Evolutionary conservation across 30 jellyfish, hydroid and myxozoan genomes (phyloP).

Genomic region (Euphysa ruthae): DNA sequence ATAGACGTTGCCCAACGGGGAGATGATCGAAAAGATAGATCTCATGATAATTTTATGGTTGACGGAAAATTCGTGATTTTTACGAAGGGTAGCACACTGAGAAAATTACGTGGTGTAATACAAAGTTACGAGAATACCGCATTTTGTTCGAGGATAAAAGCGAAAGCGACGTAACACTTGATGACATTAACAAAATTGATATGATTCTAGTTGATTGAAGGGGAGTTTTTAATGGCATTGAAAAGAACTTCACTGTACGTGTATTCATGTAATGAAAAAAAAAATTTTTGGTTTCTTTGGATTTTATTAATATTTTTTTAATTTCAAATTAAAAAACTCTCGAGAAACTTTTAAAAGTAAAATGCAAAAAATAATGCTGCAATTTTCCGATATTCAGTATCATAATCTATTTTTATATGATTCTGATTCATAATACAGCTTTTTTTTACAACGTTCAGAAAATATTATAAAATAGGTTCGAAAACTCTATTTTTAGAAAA

Average conservation of each 20-base stretch:
- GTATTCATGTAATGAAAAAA: too few species aligned
- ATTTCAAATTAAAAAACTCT: background rate
- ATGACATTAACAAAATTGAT: background rate
- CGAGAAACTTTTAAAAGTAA: background rate
- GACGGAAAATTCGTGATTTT: background rate
- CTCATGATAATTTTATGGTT: background rate
- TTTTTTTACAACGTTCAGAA: too few species aligned
- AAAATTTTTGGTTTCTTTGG: background rate
- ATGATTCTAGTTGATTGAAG: background rate
- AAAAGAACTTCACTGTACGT: too few species aligned
- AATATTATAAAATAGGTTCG: too few species aligned
- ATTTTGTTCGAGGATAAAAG: background rate
- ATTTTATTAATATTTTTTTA: background rate
- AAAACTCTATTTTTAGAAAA: too few species aligned
- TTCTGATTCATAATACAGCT: too few species aligned
- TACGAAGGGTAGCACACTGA: conserved; percentile 20
- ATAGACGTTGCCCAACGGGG: background rate
- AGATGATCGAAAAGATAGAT: background rate
- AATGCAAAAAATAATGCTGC: background rate
- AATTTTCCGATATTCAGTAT: too few species aligned
- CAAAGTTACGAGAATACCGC: conserved; percentile 12
- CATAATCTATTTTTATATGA: too few species aligned
- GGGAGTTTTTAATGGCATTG: too few species aligned
- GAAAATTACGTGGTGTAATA: conserved; percentile 15
- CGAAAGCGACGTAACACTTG: background rate